Conservation (phyloP, 2,888 invertebrate genomes). For the Stenolophus ochropezus region DNA sequence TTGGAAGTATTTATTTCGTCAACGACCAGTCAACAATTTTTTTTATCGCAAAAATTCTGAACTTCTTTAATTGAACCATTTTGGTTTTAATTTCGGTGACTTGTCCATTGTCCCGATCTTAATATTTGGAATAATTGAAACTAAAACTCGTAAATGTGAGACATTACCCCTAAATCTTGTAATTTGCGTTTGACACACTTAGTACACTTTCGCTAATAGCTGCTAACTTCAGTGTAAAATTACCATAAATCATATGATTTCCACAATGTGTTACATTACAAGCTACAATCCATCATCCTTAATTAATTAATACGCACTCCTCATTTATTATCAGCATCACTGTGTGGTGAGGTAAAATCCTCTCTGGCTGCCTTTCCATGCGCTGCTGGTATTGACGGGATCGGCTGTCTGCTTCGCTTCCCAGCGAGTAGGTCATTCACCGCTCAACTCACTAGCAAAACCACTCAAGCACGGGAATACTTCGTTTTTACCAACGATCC, state of each 20-base stretch:
- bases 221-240: neutral
- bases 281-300: neutral
- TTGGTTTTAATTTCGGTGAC: too few relatives aligned
- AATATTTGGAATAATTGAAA: too few relatives aligned
- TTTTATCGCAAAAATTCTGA: too few relatives aligned
- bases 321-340: neutral
- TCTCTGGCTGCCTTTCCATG: neutral
- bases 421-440: neutral
- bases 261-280: neutral
- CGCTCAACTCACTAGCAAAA: neutral
- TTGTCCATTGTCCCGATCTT: too few relatives aligned
- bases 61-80: too few relatives aligned
- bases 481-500: too few relatives aligned
- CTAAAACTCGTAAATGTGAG: too few relatives aligned
- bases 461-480: neutral
- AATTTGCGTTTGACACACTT: neutral
- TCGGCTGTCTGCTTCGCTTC: neutral
- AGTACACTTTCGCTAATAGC: neutral
- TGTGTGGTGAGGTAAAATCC: neutral
- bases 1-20: too few relatives aligned
- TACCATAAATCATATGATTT: neutral
- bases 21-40: too few relatives aligned
- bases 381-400: neutral
- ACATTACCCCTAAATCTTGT: neutral
- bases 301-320: neutral